Percentiles rank a stretch among this genome's conserved stretches.
These are phyloP conservation scores for Hydrozoanthus tunicans DNA, from an alignment of 64 coral and sea anemone genomes.

Conservation along the genomic window DNA sequence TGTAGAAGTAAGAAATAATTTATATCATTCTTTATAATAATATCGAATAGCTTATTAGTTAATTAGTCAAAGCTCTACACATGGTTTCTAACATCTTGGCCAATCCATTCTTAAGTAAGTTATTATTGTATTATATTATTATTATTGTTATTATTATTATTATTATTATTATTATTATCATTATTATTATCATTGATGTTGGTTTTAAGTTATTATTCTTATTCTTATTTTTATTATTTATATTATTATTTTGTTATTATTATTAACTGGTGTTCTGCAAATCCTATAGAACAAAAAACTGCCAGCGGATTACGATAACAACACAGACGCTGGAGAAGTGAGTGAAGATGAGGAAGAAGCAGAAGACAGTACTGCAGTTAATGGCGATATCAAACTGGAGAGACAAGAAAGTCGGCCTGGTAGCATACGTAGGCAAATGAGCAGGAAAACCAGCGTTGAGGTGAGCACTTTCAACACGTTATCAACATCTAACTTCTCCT, in stretches of 20 bases:
- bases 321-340: conserved; percentile 82
- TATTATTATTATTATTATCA: too few species aligned
- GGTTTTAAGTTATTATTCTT: background rate
- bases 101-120: too few species aligned
- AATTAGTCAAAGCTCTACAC: too few species aligned
- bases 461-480: conserved; percentile 12
- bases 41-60: too few species aligned
- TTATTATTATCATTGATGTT: too few species aligned
- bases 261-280: background rate
- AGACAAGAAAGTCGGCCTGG: conserved; percentile 76
- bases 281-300: conserved; percentile 88
- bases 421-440: conserved; percentile 77
- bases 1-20: too few species aligned
- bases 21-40: too few species aligned
- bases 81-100: too few species aligned
- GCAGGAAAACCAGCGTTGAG: conserved; percentile 51
- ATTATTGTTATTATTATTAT: too few species aligned
- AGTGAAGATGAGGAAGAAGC: conserved; percentile 83
- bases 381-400: conserved; percentile 77
- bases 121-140: too few species aligned
- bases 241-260: background rate
- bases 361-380: conserved; percentile 58
- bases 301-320: conserved; percentile 63
- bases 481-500: background rate
- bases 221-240: background rate